Percentiles rank a stretch among this genome's conserved stretches.
These are phyloP conservation scores for Drosophila trapezifrons DNA, from an alignment of 1,140 invertebrate species.

Conservation along the genomic window DNA sequence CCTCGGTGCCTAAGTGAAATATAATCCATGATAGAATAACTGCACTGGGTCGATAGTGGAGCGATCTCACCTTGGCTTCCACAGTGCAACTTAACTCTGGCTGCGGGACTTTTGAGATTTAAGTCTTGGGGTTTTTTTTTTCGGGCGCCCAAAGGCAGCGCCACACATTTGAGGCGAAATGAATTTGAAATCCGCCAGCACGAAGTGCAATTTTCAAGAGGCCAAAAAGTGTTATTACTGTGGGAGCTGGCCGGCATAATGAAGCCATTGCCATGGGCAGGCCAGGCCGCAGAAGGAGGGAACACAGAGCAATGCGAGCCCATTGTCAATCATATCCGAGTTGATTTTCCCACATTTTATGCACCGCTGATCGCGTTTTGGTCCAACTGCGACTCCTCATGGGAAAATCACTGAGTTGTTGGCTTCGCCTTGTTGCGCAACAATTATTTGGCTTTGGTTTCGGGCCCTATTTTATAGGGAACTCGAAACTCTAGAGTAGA, in stretches of 20 bases:
- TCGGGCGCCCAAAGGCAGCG: conserved; percentile 50
- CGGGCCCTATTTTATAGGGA: neutral
- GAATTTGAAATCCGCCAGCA: conserved; percentile 63
- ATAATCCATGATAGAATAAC: conserved; percentile 34
- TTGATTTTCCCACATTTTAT: conserved; percentile 75
- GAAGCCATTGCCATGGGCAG: conserved; percentile 69
- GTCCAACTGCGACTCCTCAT: conserved; percentile 45
- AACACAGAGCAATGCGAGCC: conserved; percentile 2
- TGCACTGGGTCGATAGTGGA: conserved; percentile 10
- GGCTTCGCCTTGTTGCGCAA: conserved; percentile 66
- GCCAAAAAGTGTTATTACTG: conserved; percentile 54
- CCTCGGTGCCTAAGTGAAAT: conserved; percentile 5
- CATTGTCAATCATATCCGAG: conserved; percentile 54
- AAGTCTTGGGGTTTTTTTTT: neutral
- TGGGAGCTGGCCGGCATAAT: conserved; percentile 72
- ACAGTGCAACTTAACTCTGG: conserved; percentile 10
- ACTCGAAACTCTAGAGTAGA: neutral
- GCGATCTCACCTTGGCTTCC: conserved; percentile 31
- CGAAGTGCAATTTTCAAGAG: conserved; percentile 71
- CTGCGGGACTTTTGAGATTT: conserved; percentile 17
- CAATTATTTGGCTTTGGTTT: conserved; percentile 68
- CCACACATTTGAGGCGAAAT: conserved; percentile 63
- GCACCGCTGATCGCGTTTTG: conserved; percentile 44
- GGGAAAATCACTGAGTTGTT: conserved; percentile 76
- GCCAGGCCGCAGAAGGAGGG: neutral